These are phyloP conservation scores for Apteryx owenii DNA, from an alignment of 2,113 vertebrate species.

Conservation along the genomic window DNA sequence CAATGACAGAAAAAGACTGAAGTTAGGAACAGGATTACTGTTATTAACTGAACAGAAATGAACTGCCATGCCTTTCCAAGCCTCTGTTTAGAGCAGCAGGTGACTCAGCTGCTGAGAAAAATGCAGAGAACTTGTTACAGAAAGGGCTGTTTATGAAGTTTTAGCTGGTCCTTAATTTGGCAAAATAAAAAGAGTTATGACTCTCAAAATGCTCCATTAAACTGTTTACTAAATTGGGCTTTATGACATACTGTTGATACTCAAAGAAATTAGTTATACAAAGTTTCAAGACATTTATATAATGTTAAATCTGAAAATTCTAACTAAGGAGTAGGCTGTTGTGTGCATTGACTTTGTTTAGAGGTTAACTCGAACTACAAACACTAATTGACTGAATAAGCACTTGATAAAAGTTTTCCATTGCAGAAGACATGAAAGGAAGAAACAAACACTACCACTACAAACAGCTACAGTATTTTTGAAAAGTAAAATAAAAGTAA, in stretches of 20 bases:
- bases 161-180: background rate
- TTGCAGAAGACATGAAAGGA: background rate
- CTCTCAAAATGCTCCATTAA: background rate
- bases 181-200: background rate
- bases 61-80: background rate
- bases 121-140: background rate
- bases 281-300: background rate
- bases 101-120: background rate
- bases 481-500: background rate
- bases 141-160: background rate
- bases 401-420: background rate
- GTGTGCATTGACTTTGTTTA: background rate
- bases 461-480: background rate
- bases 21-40: background rate
- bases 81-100: conserved; percentile 14
- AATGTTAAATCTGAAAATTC: background rate
- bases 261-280: background rate
- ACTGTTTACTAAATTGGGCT: background rate
- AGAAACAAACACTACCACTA: background rate
- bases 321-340: background rate
- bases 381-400: background rate
- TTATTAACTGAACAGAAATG: background rate
- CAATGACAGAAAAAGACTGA: background rate
- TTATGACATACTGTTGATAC: background rate
- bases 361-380: background rate